Base-by-base conservation (phyloP, 2,888 invertebrate genomes). In the Meta bourneti region DNA sequence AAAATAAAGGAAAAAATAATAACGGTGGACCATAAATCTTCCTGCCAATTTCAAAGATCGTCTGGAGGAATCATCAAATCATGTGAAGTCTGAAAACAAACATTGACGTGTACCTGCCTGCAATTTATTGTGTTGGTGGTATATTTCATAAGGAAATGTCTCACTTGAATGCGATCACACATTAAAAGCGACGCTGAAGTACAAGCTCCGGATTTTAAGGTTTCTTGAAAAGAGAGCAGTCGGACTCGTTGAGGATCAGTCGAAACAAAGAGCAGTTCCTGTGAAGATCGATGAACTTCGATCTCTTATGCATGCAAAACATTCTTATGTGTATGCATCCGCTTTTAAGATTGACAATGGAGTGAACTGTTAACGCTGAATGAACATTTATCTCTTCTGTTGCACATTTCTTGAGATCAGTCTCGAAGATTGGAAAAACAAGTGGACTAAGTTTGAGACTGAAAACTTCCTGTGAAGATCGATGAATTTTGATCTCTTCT, bases 1-100 rank as follows among this genome's bases (percentile, higher is more conserved):
- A 82, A 52, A 49, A 82, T 48, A 82, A 82, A 52, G n/a, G 72
- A 19, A 52, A 52, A 72, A n/a, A n/a, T n/a, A n/a, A 79, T 16
- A 79, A 61, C 61, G 48, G 13, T 13, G 20, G 20, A 6, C 16
- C 61, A 69, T 49, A 82, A 51, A 52, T 51, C 52, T 52, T 72
- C 51, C 51, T 82, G 20, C 19, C 71, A 13, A n/a, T 82, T 52
- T 51, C 48, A 13, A 9, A 48, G 82, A 82, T 81, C 69, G 49
- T 70, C 71, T 9, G 19, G 34, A 16, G 16, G 34, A 84, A 20
- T 49, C 85, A 69, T 49, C 49, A 85, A 77, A 69, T 19, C n/a
- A 51, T 13, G 52, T 71, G 71, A 81, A n/a, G 13, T 81, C 51
- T 69, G 19, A 9, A 34, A 78, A 20, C 75, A 85, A 75, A 7